phyloP scores from a whole-genome alignment of 2,797 vertebrate species.

The Gouania willdenowi region DNA sequence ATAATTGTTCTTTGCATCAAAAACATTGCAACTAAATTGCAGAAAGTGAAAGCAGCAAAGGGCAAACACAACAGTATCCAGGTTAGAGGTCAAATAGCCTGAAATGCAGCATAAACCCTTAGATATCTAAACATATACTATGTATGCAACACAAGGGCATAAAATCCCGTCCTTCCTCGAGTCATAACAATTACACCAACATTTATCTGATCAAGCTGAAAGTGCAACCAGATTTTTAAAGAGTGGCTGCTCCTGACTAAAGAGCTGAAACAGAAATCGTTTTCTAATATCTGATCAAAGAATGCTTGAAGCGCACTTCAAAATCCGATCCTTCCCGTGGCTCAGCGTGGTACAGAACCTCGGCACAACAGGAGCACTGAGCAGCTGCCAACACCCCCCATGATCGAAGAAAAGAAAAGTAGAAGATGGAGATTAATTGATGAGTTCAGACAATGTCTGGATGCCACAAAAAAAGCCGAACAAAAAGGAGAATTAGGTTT shows the following conservation, averaged over 20 bases:
- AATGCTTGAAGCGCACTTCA: conserved; percentile 46
- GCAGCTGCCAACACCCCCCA: conserved; percentile 18
- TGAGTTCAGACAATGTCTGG: conserved; percentile 53
- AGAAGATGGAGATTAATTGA: conserved; percentile 58
- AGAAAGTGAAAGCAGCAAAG: no score
- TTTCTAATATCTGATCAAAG: conserved; percentile 61
- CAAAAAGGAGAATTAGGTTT: conserved; percentile 39
- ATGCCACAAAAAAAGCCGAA: conserved; percentile 37
- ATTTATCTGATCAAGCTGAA: conserved; percentile 24
- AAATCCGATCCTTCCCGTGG: conserved; percentile 45
- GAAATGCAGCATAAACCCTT: no score
- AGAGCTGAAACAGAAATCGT: conserved; percentile 14
- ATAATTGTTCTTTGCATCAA: no score
- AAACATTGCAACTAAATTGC: no score
- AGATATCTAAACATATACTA: no score
- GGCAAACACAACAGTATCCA: no score
- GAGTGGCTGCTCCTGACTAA: conserved; percentile 42
- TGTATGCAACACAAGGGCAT: not conserved
- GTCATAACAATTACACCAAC: conserved; percentile 17
- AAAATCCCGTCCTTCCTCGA: conserved; percentile 5
- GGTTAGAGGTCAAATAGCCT: no score
- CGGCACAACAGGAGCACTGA: conserved; percentile 34
- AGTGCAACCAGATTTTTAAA: conserved; percentile 37
- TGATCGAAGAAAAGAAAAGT: conserved; percentile 37
- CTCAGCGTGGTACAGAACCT: conserved; percentile 50